Conservation (phyloP, 2,797 vertebrate genomes). For the Eulemur rubriventer region DNA sequence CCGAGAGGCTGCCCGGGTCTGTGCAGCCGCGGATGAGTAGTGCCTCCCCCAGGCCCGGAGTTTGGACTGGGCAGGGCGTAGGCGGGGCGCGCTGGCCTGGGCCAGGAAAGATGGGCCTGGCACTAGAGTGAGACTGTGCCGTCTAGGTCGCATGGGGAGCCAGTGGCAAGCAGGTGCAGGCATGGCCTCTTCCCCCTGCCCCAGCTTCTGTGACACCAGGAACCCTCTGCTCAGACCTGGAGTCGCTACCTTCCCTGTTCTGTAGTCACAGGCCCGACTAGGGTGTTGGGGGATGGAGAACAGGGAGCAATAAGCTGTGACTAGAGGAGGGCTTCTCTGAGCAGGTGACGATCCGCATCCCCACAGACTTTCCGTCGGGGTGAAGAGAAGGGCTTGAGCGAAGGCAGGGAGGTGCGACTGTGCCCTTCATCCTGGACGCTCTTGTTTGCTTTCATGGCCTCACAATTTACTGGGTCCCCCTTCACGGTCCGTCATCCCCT, state of each 20-base stretch:
- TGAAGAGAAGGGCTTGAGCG: neutral
- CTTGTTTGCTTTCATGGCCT: neutral
- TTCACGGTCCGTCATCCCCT: neutral
- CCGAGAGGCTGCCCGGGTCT: neutral
- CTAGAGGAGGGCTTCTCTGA: neutral
- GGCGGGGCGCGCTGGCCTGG: rapidly evolving
- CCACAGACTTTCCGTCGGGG: neutral
- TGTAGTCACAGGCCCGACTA: neutral
- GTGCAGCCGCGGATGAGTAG: rapidly evolving
- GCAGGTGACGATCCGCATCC: neutral
- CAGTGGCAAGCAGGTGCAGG: neutral
- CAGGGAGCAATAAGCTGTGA: neutral
- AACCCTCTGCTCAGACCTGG: neutral
- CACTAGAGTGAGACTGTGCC: rapidly evolving
- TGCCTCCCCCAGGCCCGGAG: rapidly evolving
- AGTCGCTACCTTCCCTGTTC: neutral
- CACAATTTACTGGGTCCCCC: neutral
- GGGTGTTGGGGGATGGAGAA: neutral
- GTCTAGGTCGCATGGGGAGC: neutral
- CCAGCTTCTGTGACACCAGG: neutral
- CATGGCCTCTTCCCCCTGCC: neutral
- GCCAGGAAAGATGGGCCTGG: too few relatives aligned
- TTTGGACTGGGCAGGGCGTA: neutral
- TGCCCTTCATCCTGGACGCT: neutral
- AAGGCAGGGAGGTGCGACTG: neutral